phyloP scores from a whole-genome alignment of 2,113 vertebrate genomes.

The Oryzias javanicus region DNA sequence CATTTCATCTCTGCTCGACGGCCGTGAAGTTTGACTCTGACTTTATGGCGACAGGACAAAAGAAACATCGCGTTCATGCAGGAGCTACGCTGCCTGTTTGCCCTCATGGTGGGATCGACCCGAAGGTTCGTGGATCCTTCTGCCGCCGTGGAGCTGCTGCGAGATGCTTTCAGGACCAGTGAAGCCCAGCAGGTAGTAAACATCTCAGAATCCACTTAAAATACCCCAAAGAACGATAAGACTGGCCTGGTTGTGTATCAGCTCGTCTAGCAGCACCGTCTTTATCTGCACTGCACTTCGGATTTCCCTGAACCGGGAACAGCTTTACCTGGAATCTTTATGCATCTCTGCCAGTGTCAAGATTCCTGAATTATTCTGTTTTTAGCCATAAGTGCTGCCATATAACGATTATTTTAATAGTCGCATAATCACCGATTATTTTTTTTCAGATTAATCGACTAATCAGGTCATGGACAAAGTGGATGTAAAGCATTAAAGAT shows the following conservation, averaged over 20 bases:
- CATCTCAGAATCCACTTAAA: neutral
- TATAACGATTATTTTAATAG: no score
- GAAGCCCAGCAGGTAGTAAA: slow-evolving; percentile 92
- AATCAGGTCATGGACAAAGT: no score
- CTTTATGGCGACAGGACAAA: slow-evolving; percentile 81
- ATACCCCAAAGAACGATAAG: neutral
- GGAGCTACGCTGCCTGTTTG: slow-evolving; percentile 92
- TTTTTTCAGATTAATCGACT: no score
- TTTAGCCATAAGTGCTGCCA: no score
- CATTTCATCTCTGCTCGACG: no score
- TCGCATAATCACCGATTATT: no score
- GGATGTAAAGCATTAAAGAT: no score
- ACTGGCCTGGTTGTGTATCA: neutral
- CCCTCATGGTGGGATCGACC: slow-evolving; percentile 90
- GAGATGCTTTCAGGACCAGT: slow-evolving; percentile 86
- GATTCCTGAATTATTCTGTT: no score
- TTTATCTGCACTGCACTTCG: neutral
- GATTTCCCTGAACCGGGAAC: slow-evolving; percentile 10
- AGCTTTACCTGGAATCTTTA: neutral
- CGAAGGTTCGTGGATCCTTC: slow-evolving; percentile 93
- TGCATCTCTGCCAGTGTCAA: no score
- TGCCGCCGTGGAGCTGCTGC: slow-evolving; percentile 87
- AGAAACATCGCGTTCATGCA: slow-evolving; percentile 96
- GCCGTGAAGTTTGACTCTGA: neutral
- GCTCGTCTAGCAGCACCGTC: neutral